Evolutionary conservation across 23 tunicate species (phyloP).

Genomic region (Halocynthia roretzi): DNA sequence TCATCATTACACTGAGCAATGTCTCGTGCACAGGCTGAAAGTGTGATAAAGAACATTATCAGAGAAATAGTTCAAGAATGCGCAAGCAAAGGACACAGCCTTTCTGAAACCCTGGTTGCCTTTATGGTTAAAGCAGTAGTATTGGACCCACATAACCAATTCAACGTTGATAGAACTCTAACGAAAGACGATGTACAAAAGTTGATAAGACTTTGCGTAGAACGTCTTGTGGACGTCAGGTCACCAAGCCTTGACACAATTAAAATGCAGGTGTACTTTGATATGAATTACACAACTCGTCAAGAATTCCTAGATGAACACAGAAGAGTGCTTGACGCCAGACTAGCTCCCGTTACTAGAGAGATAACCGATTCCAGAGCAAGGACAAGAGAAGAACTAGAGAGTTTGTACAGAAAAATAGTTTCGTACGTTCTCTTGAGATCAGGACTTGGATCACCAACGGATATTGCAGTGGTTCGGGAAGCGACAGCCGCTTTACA

Average conservation of each 20-base stretch:
- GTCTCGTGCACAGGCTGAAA: slow-evolving; percentile 98
- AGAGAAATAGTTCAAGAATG: slow-evolving; percentile 97
- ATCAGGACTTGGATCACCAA: slow-evolving; percentile 97
- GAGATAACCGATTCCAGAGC: slow-evolving; percentile 96
- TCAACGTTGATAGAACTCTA: slow-evolving; percentile 94
- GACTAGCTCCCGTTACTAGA: slow-evolving; percentile 79
- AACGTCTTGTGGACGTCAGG: slow-evolving; percentile 60
- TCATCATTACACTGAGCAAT: slow-evolving; percentile 11
- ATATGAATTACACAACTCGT: slow-evolving; percentile 96
- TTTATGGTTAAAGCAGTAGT: slow-evolving; percentile 99
- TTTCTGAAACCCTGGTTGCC: slow-evolving; percentile 97
- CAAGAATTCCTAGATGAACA: slow-evolving; percentile 92
- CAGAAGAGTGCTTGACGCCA: slow-evolving; percentile 80
- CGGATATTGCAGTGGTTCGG: slow-evolving; percentile 96
- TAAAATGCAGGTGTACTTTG: slow-evolving; percentile 99
- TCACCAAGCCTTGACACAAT: slow-evolving; percentile 95
- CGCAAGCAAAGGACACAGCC: slow-evolving; percentile 86
- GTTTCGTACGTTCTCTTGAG: slow-evolving; percentile 82
- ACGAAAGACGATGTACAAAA: slow-evolving; percentile 96
- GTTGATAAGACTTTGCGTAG: slow-evolving; percentile 85
- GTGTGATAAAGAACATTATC: slow-evolving; percentile 93
- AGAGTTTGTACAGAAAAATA: slow-evolving; percentile 87
- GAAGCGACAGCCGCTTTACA: slow-evolving; percentile 98
- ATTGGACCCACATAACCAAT: slow-evolving; percentile 87
- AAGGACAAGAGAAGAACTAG: slow-evolving; percentile 93